Evolutionary conservation across 1,140 invertebrate species (phyloP), one percentile per base, ranked within the genome.

Genomic region (Lordiphosa collinella): DNA sequence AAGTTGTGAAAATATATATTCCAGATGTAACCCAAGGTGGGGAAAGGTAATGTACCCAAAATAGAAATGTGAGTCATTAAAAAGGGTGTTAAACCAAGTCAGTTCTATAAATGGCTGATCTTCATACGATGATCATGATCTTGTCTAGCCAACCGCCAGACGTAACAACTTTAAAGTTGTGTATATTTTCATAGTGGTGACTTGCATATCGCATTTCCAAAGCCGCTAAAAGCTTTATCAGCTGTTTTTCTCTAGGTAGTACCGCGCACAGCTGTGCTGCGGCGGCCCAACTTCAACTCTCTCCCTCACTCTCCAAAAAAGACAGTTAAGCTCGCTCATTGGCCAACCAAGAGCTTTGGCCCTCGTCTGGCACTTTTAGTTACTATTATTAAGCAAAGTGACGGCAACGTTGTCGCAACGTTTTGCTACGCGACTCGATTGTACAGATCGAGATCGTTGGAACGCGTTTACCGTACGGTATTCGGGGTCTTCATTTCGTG

Each of bases 311-410:
- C 41, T 35, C 32, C 37, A 3, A 4, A 7, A 7, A 44, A 52
- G 48, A 32, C 31, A 32, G 13, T 50, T 41, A 41, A 37, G 54
- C 70, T 52, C 62, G 44, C 35, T 51, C 44, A 53, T 60, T 84
- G 61, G 63, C 76, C 70, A 60, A 41, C 46, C 13, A 41, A 50
- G 55, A 79, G 74, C 67, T 79, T 80, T 48, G 61, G 49, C 36
- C 52, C 47, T n/a, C 36, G 25, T 29, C 7, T 37, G 14, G 29
- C 31, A 43, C 50, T 32, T 78, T 73, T 73, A 73, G 72, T 84
- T 84, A 84, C 57, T 76, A 73, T 78, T 84, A 84, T 84, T 84
- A 84, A 73, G 52, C 44, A 68, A 56, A 82, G 68, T 78, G 72
- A 47, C 64, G 73, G 73, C 62, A 49, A 73, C 61, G 60, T 60